Conservation (phyloP, 2,113 vertebrate species). For the Podocnemis expansa region DNA sequence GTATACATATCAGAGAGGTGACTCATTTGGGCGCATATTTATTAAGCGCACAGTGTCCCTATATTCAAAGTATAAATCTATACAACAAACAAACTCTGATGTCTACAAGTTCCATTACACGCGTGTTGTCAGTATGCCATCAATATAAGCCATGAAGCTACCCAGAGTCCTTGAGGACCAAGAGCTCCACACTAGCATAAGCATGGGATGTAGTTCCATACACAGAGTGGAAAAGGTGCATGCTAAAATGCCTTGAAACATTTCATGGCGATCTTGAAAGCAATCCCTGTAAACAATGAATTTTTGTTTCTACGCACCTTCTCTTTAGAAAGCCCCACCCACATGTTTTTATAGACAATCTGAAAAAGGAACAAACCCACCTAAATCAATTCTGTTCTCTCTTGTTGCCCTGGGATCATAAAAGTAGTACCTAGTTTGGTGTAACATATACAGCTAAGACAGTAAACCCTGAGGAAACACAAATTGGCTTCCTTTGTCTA, state of each 20-base stretch:
- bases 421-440: background rate
- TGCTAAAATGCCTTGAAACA: background rate
- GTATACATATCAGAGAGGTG: background rate
- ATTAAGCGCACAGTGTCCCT: background rate
- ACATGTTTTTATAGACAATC: background rate
- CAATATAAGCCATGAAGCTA: background rate
- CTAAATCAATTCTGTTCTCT: background rate
- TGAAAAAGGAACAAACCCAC: background rate
- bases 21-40: background rate
- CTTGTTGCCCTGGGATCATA: background rate
- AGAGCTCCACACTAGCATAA: background rate
- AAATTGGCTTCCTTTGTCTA: background rate
- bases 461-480: background rate
- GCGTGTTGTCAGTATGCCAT: background rate
- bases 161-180: background rate
- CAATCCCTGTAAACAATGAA: background rate
- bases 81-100: background rate
- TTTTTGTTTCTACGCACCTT: background rate
- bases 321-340: background rate
- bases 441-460: background rate
- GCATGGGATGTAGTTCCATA: background rate
- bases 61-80: background rate
- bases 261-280: background rate
- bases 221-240: background rate
- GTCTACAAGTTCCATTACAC: background rate